Base-by-base conservation (phyloP, 1,140 invertebrate species). In the Hermetia illucens region DNA sequence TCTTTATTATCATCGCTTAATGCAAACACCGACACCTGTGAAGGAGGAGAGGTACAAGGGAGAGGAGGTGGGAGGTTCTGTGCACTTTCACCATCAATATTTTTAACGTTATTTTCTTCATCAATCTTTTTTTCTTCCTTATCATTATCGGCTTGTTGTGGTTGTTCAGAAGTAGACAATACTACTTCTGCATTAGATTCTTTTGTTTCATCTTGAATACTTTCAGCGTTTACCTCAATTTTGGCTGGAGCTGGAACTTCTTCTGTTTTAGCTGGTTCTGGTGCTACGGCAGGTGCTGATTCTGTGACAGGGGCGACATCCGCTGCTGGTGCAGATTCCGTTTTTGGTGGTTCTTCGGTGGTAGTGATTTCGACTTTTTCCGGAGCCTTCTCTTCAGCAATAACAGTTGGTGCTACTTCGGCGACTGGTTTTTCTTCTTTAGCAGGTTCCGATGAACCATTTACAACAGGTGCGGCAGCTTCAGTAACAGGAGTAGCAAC, bases 11-110 rank as follows among this genome's bases (percentile, higher is more conserved):
- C 40, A 30, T 41, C 36, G 33, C 33, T 45, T 18, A 57, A 48
- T 16, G 51, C 52, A 48, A 57, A 57, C 5, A 55, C 55, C 17
- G 54, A 57, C 16, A 57, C 54, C 36, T 55, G 54, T 9, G 54
- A 57, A 21, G 42, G 42, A 17, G 42, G 42, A n/a, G 38, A 35
- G 13, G 42, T 39, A 27, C 34, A 29, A 21, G 42, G 42, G 27
- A 44, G 39, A 24, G 42, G 42, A 32, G 42, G 42, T 34, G 38
- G 38, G 21, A 30, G 39, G 25, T 36, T 36, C 22, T 22, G 10
- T 25, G 10, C 16, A 36, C 29, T n/a, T n/a, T n/a, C n/a, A n/a
- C 10, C 21, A 36, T 24, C 29, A 10, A 36, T n/a, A 36, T 36
- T 21, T 36, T 15, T 35, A 24, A 24, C 22, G 35, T 13, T 25